A percentile compares a stretch with the other conserved stretches of the same genome.
phyloP scores from a whole-genome alignment of 2,797 vertebrate genomes.

The Chelon labrosus region DNA sequence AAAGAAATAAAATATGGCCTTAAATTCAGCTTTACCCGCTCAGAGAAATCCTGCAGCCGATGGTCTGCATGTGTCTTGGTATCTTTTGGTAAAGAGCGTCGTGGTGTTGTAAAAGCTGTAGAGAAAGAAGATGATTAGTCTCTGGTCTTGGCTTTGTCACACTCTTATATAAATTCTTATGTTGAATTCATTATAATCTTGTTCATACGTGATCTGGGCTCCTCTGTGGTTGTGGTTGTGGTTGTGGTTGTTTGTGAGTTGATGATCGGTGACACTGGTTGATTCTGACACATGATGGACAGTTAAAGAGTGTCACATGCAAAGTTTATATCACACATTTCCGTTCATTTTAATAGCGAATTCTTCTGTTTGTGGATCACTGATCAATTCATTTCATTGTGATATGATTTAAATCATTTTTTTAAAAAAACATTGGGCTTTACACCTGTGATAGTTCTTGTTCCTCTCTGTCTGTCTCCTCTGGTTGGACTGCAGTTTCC shows the following conservation, averaged over 20 bases:
- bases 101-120: conserved; percentile 1
- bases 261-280: too few species aligned
- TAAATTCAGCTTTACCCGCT: not conserved
- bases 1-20: too few species aligned
- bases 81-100: too few species aligned
- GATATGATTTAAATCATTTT: too few species aligned
- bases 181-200: too few species aligned
- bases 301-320: too few species aligned
- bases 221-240: not conserved
- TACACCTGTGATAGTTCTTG: conserved; percentile 5
- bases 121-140: not conserved
- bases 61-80: too few species aligned
- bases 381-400: not conserved
- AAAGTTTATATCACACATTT: too few species aligned
- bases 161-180: not conserved
- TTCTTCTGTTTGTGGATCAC: not conserved
- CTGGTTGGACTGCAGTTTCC: not conserved
- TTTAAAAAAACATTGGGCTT: too few species aligned
- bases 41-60: not conserved
- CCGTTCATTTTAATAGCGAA: too few species aligned
- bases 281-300: too few species aligned
- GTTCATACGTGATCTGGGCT: conserved; percentile 7
- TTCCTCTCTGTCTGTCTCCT: not conserved
- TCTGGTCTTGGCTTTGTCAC: not conserved
- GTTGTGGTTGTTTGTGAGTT: not conserved